These are phyloP conservation scores for Pseudochirops corinnae DNA, from an alignment of 2,797 vertebrate species.

Conservation along the genomic window DNA sequence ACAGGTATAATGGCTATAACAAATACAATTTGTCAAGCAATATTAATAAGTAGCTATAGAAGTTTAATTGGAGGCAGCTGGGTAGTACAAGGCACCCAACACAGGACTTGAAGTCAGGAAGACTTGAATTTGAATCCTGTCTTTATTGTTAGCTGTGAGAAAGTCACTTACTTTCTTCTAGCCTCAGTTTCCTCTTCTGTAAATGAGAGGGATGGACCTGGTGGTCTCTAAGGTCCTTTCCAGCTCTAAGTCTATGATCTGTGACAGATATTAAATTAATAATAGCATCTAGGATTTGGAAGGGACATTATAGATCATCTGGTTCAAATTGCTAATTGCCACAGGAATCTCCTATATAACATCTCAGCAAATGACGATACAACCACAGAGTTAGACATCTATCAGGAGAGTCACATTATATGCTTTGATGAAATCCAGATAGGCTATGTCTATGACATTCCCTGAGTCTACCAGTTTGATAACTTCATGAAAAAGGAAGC, in stretches of 20 bases:
- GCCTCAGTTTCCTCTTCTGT: background rate
- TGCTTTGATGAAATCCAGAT: background rate
- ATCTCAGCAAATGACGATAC: background rate
- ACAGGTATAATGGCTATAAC: constrained; percentile 49
- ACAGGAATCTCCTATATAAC: background rate
- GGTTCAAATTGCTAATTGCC: constrained; percentile 3
- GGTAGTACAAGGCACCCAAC: background rate
- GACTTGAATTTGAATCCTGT: background rate
- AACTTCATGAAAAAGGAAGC: background rate
- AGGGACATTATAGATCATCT: constrained; percentile 12
- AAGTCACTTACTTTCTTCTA: background rate
- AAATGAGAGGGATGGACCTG: background rate
- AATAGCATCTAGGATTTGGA: background rate
- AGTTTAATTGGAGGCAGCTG: background rate
- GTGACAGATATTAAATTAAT: constrained; percentile 16
- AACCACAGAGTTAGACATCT: background rate
- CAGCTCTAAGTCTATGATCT: background rate
- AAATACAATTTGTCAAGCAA: constrained; percentile 6
- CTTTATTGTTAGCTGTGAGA: background rate
- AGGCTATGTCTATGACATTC: too few relatives aligned
- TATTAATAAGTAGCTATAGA: constrained; percentile 10
- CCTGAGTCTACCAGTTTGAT: background rate
- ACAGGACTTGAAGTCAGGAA: background rate
- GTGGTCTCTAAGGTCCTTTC: background rate
- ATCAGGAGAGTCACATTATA: background rate